Base-by-base conservation (phyloP, 2,797 vertebrate species). In the Schizothorax lantsangensis region DNA sequence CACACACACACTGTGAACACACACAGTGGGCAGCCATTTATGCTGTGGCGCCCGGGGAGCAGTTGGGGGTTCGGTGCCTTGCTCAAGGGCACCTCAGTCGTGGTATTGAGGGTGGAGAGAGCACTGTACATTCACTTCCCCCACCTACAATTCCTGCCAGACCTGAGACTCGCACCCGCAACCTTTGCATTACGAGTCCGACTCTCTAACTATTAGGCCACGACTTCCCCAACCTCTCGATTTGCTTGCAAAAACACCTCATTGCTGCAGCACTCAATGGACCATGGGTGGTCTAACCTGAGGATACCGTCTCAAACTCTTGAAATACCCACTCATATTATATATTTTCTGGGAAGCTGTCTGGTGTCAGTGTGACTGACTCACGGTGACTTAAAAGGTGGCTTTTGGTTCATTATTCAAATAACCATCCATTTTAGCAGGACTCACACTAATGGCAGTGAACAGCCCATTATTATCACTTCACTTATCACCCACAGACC, bases 351-450 rank as follows among this genome's bases (percentile, higher is more conserved):
- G 15, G 10, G 47, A 79, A 79, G 38, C 5, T 5, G 26, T 23
- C 40, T 52, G 33, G 57, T 30, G 17, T 15, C 69, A 73, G 69
- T 45, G 19, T 21, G 21, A 49, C 43, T 47, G 54, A 62, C 26
- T 66, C 23, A 30, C 17, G 0, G 59, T 69, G 33, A 71, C 47
- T 85, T 79, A 78, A 92, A 92, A 92, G 92, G 90, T 89, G 89
- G 91, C 89, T 88, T 92, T 90, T 89, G 89, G 88, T 91, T 90
- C 90, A 92, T 93, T 94, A 94, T 95, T 94, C 91, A 95, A 94
- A 94, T 52, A 91, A 85, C 90, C 91, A 90, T 93, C 93, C 91
- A 91, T 94, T 91, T 92, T 38, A 43, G 64, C 66, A 81, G 90
- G 86, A 87, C 88, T 88, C 88, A 86, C 91, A 88, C 89, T 92